Base-by-base conservation (phyloP, 2,113 vertebrate genomes). In the Desmodus rotundus region DNA sequence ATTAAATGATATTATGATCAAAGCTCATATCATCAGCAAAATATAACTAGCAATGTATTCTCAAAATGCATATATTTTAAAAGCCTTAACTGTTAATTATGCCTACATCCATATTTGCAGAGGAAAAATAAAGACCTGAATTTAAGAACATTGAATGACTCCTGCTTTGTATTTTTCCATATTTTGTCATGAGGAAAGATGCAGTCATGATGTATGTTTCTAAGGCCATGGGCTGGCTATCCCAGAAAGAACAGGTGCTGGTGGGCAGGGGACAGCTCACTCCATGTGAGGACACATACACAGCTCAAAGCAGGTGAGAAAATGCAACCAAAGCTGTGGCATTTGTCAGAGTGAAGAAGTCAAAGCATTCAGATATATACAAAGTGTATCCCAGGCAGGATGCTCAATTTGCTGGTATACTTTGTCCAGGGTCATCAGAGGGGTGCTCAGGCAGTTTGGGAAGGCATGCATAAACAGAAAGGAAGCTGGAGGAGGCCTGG, bases 121-220 rank as follows among this genome's bases (percentile, higher is more conserved):
- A 92, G 52, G 80, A 95, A 81, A 96, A 96, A 90, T 95, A 95
- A 91, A 97, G 58, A 76, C n/a, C 45, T 81, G 38, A 33, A 91
- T 95, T 95, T 12, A 84, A 91, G 84, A 87, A 58, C 19, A 38
- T 11, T 28, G 45, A 90, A 58, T 54, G 87, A 41, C 41, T 94
- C 24, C 45, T 96, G 74, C 12, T 83, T 95, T 56, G 19, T 26
- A 56, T 89, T 78, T 94, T 93, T 5, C 63, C 33, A 13, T n/a
- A 56, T 92, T 82, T 95, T 92, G 4, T 65, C 38, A 19, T 45
- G 56, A 94, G 74, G 65, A 54, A 86, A 96, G 47, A 58, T 43
- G 89, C 63, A 38, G n/a, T 52, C 50, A 24, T 70, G 41, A 28
- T 7, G 4, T 47, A 8, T 31, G 26, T 85, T 47, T 78, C 87